phyloP scores from a whole-genome alignment of 2,888 invertebrate species.

The Amblyjoppa proteus region DNA sequence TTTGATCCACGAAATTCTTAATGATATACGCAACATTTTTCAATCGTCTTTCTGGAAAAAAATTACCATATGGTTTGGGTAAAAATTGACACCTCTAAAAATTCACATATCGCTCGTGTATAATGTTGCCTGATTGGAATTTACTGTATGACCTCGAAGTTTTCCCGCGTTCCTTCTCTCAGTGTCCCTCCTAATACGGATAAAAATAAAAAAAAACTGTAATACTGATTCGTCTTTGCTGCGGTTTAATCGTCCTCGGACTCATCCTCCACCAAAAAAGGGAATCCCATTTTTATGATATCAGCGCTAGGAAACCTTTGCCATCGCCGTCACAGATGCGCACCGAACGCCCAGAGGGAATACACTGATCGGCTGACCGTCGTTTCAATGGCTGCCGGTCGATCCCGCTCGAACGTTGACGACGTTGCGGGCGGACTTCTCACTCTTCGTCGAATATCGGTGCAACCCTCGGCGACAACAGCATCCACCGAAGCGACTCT shows the following conservation, averaged over 20 bases:
- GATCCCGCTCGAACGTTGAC: conserved; percentile 46
- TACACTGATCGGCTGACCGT: conserved; percentile 44
- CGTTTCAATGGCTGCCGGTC: conserved; percentile 58
- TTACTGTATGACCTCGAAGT: too few relatives aligned
- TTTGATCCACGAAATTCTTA: too few relatives aligned
- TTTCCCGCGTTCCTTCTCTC: too few relatives aligned
- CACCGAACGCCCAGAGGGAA: conserved; percentile 43
- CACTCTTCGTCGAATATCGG: conserved; percentile 64
- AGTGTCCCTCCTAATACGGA: neutral
- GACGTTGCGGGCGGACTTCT: conserved; percentile 56
- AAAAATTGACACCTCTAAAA: too few relatives aligned
- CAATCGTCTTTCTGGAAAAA: too few relatives aligned
- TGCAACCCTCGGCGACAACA: conserved; percentile 60
- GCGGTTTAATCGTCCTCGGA: neutral
- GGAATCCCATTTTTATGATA: conserved; percentile 22
- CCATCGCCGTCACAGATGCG: conserved; percentile 39
- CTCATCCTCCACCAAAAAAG: neutral
- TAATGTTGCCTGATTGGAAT: too few relatives aligned
- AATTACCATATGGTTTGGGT: too few relatives aligned
- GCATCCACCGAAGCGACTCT: conserved; percentile 51
- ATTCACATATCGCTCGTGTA: too few relatives aligned
- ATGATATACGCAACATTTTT: too few relatives aligned
- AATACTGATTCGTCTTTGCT: neutral
- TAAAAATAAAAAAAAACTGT: neutral
- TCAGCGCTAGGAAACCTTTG: conserved; percentile 17